These are phyloP conservation scores for Dreissena rostriformis DNA, from an alignment of 1,140 invertebrate species.

Conservation along the genomic window DNA sequence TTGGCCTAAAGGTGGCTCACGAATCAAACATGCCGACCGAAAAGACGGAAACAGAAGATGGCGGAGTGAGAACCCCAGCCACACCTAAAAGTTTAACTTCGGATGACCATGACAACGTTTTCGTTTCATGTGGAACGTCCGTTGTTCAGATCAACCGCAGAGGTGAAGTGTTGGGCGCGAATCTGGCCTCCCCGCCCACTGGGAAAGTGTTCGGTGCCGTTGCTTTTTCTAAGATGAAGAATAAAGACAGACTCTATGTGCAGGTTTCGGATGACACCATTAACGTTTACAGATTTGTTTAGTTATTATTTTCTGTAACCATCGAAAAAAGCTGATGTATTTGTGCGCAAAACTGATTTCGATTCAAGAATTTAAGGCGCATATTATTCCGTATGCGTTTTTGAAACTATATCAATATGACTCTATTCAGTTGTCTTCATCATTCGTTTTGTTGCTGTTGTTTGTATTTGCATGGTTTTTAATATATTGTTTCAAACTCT, in stretches of 20 bases:
- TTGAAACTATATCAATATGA: no score
- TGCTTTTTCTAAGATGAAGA: constrained; percentile 12
- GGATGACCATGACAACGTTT: constrained; percentile 31
- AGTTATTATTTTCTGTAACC: no score
- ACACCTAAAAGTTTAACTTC: constrained; percentile 18
- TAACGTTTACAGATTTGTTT: background rate
- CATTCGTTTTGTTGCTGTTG: no score
- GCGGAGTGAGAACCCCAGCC: background rate
- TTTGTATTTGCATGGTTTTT: no score
- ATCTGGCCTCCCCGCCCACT: background rate
- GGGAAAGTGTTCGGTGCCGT: constrained; percentile 9
- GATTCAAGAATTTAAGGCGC: no score
- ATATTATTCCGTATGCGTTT: no score
- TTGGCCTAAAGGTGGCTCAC: constrained; percentile 4
- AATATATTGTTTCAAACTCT: no score
- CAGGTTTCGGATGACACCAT: constrained; percentile 28
- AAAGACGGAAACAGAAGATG: background rate
- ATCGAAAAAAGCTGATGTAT: no score
- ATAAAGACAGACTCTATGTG: constrained; percentile 25
- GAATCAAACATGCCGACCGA: constrained; percentile 11
- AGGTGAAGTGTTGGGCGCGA: constrained; percentile 1
- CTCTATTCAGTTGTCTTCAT: no score
- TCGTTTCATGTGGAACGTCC: constrained; percentile 5
- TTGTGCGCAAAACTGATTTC: no score
- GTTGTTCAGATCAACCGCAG: constrained; percentile 24